These are phyloP conservation scores for Battus philenor DNA, from an alignment of 1,140 invertebrate genomes.

Conservation along the genomic window DNA sequence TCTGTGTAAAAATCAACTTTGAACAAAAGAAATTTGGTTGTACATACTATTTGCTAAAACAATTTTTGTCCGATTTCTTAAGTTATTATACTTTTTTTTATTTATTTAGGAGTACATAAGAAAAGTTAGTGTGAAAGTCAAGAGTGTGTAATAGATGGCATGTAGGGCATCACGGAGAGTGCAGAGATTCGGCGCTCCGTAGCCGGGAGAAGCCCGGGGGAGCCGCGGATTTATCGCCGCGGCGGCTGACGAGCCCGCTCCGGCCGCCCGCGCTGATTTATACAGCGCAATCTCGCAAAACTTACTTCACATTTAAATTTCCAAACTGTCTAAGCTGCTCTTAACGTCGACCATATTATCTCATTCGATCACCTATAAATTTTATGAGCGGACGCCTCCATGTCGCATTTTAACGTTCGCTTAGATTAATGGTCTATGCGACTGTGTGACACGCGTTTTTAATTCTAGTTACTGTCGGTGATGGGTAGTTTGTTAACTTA, in stretches of 20 bases:
- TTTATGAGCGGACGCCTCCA: slow-evolving; percentile 71
- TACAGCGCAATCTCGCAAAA: slow-evolving; percentile 73
- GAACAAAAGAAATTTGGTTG: too few species aligned
- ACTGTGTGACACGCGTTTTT: slow-evolving; percentile 38
- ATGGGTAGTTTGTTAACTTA: too few species aligned
- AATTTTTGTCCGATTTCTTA: too few species aligned
- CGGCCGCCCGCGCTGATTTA: slow-evolving; percentile 63
- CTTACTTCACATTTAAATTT: slow-evolving; percentile 77
- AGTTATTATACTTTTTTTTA: too few species aligned
- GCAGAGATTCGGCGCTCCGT: slow-evolving; percentile 5
- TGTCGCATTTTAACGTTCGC: slow-evolving; percentile 60
- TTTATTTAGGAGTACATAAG: too few species aligned
- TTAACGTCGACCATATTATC: slow-evolving; percentile 74
- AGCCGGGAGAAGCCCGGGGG: slow-evolving; percentile 56
- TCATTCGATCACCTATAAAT: slow-evolving; percentile 75
- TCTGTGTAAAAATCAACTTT: too few species aligned
- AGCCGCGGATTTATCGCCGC: slow-evolving; percentile 67
- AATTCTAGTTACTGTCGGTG: too few species aligned
- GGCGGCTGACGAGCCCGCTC: slow-evolving; percentile 36
- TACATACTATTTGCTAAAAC: too few species aligned
- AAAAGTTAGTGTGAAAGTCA: neutral
- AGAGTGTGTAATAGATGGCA: slow-evolving; percentile 9
- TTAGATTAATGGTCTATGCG: slow-evolving; percentile 62
- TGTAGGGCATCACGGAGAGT: slow-evolving; percentile 3
- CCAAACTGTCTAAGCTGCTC: slow-evolving; percentile 73